A percentile compares a stretch with the other conserved stretches of the same genome.
Conservation (phyloP, 1,140 invertebrate genomes). For the Temnothorax longispinosus region DNA sequence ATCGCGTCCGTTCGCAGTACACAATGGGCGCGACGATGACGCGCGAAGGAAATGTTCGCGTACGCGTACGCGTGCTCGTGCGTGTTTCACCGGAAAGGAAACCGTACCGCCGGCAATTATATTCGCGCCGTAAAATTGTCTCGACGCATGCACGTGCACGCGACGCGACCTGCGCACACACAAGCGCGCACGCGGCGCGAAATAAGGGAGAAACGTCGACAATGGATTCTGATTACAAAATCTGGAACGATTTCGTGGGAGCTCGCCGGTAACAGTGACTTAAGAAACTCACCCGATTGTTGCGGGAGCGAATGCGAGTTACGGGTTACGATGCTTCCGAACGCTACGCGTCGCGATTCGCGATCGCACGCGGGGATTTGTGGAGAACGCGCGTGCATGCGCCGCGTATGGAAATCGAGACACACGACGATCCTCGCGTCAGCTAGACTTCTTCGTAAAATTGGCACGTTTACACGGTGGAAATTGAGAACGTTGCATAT, state of each 20-base stretch:
- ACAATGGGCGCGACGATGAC: constrained; percentile 53
- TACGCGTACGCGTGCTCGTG: constrained; percentile 2
- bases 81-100: constrained; percentile 59
- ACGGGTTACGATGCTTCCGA: constrained; percentile 57
- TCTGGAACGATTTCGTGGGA: constrained; percentile 72
- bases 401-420: not conserved
- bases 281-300: constrained; percentile 68
- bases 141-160: constrained; percentile 42
- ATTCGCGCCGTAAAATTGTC: constrained; percentile 48
- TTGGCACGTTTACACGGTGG: not conserved
- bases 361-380: constrained; percentile 47
- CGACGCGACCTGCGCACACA: constrained; percentile 35
- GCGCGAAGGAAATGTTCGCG: constrained; percentile 35
- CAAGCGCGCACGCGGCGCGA: constrained; percentile 28
- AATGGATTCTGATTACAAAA: constrained; percentile 69
- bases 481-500: not conserved
- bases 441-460: not conserved
- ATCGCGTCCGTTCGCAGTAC: constrained; percentile 38
- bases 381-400: constrained; percentile 2
- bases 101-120: constrained; percentile 45
- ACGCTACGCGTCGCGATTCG: constrained; percentile 39
- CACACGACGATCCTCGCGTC: not conserved
- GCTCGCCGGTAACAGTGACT: constrained; percentile 19
- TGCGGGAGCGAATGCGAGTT: constrained; percentile 39
- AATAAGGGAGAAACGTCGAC: constrained; percentile 42